Evolutionary conservation across 2,797 vertebrate species (phyloP).

Genomic region (Channa striata): DNA sequence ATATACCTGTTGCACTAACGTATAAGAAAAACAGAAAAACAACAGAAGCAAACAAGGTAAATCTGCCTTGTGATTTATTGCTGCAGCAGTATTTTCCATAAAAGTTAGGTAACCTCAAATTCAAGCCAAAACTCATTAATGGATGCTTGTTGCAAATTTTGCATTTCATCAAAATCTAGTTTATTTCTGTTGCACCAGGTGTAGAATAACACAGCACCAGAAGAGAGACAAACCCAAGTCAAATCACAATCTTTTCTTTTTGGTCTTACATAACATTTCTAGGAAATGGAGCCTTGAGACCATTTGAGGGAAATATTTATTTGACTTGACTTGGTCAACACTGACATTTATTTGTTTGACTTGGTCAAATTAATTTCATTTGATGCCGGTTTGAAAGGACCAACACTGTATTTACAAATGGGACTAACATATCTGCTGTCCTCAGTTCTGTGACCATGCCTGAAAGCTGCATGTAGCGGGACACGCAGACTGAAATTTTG

Average conservation of each 20-base stretch:
- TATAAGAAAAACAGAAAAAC: slow-evolving; percentile 1
- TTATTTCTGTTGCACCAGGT: slow-evolving; percentile 15
- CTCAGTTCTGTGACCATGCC: neutral
- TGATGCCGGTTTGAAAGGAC: slow-evolving; percentile 12
- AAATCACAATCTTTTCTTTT: slow-evolving; percentile 16
- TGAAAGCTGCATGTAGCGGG: slow-evolving; percentile 6
- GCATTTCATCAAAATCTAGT: slow-evolving; percentile 51
- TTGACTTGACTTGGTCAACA: no score
- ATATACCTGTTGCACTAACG: slow-evolving; percentile 9
- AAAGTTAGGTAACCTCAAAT: slow-evolving; percentile 57
- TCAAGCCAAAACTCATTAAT: slow-evolving; percentile 39
- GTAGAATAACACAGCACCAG: neutral
- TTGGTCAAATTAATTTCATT: slow-evolving; percentile 3
- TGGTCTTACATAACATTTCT: neutral
- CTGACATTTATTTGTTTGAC: no score
- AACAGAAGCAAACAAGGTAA: slow-evolving; percentile 16
- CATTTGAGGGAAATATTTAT: slow-evolving; percentile 5
- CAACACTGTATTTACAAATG: no score
- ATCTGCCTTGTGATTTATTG: slow-evolving; percentile 6
- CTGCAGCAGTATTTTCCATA: slow-evolving; percentile 47
- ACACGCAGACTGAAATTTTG: neutral
- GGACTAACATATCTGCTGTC: neutral
- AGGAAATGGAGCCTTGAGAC: neutral
- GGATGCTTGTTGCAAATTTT: slow-evolving; percentile 42
- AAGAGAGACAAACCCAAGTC: slow-evolving; percentile 29